Evolutionary conservation across 2,113 vertebrate genomes (phyloP).

Genomic region (Monopterus albus): DNA sequence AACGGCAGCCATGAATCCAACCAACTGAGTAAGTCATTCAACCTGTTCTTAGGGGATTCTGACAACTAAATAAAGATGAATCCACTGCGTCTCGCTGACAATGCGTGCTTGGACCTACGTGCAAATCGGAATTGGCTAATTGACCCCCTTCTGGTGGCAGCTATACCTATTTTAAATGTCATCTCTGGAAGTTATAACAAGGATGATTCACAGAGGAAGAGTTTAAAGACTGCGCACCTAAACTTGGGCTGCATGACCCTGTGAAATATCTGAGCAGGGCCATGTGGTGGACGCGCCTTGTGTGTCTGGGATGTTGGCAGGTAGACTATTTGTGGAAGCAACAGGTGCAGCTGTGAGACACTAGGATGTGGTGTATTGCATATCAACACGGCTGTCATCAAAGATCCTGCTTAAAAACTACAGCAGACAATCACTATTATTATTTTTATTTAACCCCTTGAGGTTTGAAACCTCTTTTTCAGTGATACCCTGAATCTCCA

Average conservation of each 20-base stretch:
- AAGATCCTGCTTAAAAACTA: not conserved
- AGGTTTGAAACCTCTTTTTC: no score
- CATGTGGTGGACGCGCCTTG: conserved; percentile 45
- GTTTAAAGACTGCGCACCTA: conserved; percentile 17
- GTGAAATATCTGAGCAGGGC: conserved; percentile 33
- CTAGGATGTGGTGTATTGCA: conserved; percentile 65
- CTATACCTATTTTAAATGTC: not conserved
- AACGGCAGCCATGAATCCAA: conserved; percentile 94
- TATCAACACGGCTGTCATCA: conserved; percentile 60
- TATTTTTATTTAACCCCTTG: no score
- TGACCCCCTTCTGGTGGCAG: not conserved
- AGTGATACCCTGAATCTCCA: no score
- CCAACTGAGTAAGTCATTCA: conserved; percentile 89
- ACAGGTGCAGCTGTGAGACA: conserved; percentile 78
- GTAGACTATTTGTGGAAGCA: conserved; percentile 72
- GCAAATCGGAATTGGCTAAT: not conserved
- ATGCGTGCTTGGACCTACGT: conserved; percentile 7
- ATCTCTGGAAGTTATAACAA: not conserved
- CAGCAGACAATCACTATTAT: no score
- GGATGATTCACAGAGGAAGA: conserved; percentile 22
- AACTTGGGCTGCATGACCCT: conserved; percentile 36
- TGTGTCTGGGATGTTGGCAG: conserved; percentile 64
- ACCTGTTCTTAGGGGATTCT: not conserved
- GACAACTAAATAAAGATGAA: conserved; percentile 21
- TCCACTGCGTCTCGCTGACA: conserved; percentile 24